These are phyloP conservation scores for Encarsia formosa DNA, from an alignment of 2,888 invertebrate species.

Conservation along the genomic window DNA sequence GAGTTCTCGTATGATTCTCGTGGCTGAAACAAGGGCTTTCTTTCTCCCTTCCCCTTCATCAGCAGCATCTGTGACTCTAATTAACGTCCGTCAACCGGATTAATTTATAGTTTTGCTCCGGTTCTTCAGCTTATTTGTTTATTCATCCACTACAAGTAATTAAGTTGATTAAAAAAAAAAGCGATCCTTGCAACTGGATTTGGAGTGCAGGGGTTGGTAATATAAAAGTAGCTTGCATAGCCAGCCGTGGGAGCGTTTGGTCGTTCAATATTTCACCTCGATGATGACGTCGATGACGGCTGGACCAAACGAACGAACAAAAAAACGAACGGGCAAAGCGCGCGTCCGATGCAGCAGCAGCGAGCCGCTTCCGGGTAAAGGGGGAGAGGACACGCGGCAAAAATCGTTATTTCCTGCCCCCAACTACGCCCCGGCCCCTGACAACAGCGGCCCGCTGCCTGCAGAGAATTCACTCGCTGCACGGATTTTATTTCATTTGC, in stretches of 20 bases:
- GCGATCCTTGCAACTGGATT: background rate
- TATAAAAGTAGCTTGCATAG: background rate
- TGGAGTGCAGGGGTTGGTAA: too few species aligned
- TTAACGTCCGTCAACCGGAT: too few species aligned
- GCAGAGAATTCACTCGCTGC: constrained; percentile 10
- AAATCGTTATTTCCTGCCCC: constrained; percentile 28
- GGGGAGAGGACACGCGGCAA: constrained; percentile 1
- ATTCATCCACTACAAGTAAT: too few species aligned
- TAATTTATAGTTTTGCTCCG: too few species aligned
- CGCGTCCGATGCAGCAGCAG: constrained; percentile 2
- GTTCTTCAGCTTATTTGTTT: too few species aligned
- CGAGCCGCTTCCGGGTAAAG: constrained; percentile 13
- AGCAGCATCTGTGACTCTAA: background rate
- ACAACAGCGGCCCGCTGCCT: background rate
- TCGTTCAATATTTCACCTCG: constrained; percentile 28
- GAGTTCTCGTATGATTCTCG: too few species aligned
- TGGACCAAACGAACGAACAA: constrained; percentile 2
- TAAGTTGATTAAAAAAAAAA: too few species aligned
- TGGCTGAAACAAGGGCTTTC: background rate
- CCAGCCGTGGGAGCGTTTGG: background rate
- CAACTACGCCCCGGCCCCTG: background rate
- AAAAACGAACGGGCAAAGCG: constrained; percentile 12
- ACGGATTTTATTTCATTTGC: constrained; percentile 11
- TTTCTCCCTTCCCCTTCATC: background rate
- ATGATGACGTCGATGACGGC: constrained; percentile 28